Conservation (phyloP, 2,888 invertebrate species). For the Glyphotaelius pellucidus region DNA sequence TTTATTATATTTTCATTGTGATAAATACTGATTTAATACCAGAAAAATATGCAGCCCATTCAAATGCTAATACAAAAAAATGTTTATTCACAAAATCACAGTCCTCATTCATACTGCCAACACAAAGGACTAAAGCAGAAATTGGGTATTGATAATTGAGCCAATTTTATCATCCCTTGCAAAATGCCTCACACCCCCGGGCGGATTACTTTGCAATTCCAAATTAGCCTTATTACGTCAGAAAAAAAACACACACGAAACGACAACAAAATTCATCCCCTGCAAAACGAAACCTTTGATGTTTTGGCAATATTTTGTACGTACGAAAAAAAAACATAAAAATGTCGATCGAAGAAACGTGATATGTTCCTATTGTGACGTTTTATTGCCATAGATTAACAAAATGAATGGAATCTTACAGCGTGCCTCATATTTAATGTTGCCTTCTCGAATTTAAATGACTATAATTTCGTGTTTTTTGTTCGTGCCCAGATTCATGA, state of each 20-base stretch:
- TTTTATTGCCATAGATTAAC: conserved; percentile 65
- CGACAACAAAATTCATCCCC: conserved; percentile 21
- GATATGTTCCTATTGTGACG: conserved; percentile 61
- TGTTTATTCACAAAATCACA: conserved; percentile 17
- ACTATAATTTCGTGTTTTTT: conserved; percentile 65
- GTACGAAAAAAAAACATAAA: conserved; percentile 13
- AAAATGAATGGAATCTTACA: conserved; percentile 64
- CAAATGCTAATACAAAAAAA: background rate
- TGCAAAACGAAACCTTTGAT: conserved; percentile 29
- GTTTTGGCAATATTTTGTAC: conserved; percentile 14
- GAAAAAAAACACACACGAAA: conserved; percentile 2
- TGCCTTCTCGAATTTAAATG: conserved; percentile 63
- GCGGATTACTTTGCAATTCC: conserved; percentile 13
- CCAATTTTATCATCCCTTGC: conserved; percentile 41
- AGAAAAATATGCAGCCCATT: background rate
- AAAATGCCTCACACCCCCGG: conserved; percentile 21
- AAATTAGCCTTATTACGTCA: conserved; percentile 23
- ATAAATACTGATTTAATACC: background rate
- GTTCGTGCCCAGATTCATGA: conserved; percentile 65
- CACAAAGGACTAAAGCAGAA: conserved; percentile 14
- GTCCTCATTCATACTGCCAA: conserved; percentile 7
- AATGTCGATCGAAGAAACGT: conserved; percentile 53
- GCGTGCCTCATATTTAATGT: conserved; percentile 63
- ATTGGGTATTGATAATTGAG: conserved; percentile 39
- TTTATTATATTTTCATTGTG: background rate